Conservation (phyloP, 2,888 invertebrate genomes). For the Drosophila siamana region DNA sequence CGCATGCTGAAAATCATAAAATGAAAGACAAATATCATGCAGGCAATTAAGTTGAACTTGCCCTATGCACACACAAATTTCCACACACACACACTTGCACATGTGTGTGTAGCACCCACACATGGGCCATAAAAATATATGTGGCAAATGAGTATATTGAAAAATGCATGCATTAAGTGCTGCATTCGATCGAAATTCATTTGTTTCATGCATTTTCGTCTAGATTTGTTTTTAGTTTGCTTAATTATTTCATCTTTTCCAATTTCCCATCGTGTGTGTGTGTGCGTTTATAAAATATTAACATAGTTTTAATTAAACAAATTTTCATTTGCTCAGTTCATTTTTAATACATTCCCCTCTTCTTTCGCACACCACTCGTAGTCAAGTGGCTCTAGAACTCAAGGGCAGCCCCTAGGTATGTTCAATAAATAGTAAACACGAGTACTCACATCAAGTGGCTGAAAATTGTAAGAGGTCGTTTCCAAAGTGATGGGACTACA, state of each 20-base stretch:
- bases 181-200: constrained; percentile 28
- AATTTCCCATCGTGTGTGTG: background rate
- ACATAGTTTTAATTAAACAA: constrained; percentile 10
- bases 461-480: constrained; percentile 18
- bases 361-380: constrained; percentile 28
- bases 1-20: constrained; percentile 52
- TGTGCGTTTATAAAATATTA: constrained; percentile 19
- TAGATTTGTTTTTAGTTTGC: constrained; percentile 11
- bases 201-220: constrained; percentile 17
- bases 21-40: constrained; percentile 61
- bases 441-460: constrained; percentile 26
- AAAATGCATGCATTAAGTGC: constrained; percentile 37
- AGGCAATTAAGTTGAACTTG: constrained; percentile 62
- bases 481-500: background rate
- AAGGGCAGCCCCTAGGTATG: constrained; percentile 19
- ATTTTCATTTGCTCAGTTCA: background rate
- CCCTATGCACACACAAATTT: constrained; percentile 16
- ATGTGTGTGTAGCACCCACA: background rate
- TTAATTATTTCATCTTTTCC: constrained; percentile 20
- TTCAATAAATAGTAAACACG: background rate
- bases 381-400: constrained; percentile 29
- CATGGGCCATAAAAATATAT: constrained; percentile 24
- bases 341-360: background rate
- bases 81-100: background rate
- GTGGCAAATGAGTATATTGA: constrained; percentile 29